Conservation (phyloP, 2,888 invertebrate genomes). For the Encarsia formosa region DNA sequence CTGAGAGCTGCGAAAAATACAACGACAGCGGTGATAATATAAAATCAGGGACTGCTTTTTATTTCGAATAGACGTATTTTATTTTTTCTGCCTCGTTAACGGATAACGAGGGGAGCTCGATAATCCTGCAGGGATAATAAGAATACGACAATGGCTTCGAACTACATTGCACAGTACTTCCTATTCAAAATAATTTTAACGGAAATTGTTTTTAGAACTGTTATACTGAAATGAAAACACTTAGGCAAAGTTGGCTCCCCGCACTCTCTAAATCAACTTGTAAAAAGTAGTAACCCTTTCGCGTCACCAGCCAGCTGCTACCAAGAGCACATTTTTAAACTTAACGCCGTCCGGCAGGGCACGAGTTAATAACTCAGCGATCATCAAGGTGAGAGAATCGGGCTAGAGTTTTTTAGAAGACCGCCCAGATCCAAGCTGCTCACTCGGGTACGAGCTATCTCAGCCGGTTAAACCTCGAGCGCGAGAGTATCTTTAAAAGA, state of each 20-base stretch:
- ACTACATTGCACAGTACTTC: background rate
- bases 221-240: background rate
- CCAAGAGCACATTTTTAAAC: no score
- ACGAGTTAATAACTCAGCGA: slow-evolving; percentile 22
- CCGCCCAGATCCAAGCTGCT: slow-evolving; percentile 19
- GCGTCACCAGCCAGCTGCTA: no score
- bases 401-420: no score
- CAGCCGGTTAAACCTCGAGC: slow-evolving; percentile 19
- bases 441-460: slow-evolving; percentile 24
- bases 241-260: no score
- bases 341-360: no score
- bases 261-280: no score
- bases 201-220: no score
- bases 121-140: slow-evolving; percentile 3
- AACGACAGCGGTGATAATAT: no score
- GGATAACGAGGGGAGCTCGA: slow-evolving; percentile 16
- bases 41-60: no score
- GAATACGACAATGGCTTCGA: background rate
- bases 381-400: slow-evolving; percentile 18
- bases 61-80: slow-evolving; percentile 23
- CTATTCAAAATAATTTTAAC: background rate
- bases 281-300: no score
- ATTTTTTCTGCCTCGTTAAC: slow-evolving; percentile 27
- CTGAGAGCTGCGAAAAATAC: slow-evolving; percentile 49
- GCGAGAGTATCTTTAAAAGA: slow-evolving; percentile 40